Evolutionary conservation across 2,113 vertebrate genomes (phyloP).

Genomic region (Vombatus ursinus): DNA sequence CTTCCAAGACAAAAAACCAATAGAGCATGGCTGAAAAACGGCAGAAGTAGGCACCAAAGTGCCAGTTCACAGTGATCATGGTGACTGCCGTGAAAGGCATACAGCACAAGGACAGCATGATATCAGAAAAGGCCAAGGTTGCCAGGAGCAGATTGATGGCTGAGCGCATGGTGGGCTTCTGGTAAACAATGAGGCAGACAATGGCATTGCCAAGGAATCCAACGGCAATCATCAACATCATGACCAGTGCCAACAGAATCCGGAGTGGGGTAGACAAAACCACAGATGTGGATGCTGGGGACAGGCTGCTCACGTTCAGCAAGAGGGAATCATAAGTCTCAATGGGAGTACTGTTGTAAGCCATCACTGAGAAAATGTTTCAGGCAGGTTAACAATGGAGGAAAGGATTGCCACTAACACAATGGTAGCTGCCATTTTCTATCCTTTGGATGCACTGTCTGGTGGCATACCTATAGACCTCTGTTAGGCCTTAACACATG

Average conservation of each 20-base stretch:
- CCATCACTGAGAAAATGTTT: conserved; percentile 62
- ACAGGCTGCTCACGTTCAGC: conserved; percentile 56
- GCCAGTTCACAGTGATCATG: conserved; percentile 85
- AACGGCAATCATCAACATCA: conserved; percentile 88
- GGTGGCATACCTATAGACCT: not conserved
- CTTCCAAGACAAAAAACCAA: conserved; percentile 93
- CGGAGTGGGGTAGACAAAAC: conserved; percentile 84
- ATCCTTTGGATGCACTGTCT: not conserved
- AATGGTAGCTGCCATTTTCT: conserved; percentile 14
- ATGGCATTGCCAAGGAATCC: conserved; percentile 89
- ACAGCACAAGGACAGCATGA: conserved; percentile 91
- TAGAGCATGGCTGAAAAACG: conserved; percentile 89
- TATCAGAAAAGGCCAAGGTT: conserved; percentile 91
- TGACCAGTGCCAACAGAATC: conserved; percentile 84
- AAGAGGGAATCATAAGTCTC: conserved; percentile 72
- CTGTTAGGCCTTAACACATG: not conserved
- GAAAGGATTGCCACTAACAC: conserved; percentile 6
- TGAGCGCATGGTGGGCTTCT: conserved; percentile 90
- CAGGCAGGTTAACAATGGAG: not conserved
- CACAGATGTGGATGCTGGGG: conserved; percentile 46
- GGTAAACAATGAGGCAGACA: conserved; percentile 91
- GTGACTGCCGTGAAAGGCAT: conserved; percentile 92
- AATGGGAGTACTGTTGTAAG: conserved; percentile 82
- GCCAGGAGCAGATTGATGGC: conserved; percentile 92
- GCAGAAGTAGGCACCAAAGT: conserved; percentile 88